A percentile compares a stretch with the other conserved stretches of the same genome.
These are phyloP conservation scores for Drosophila pseudoananassae DNA, from an alignment of 1,140 invertebrate species.

Conservation along the genomic window DNA sequence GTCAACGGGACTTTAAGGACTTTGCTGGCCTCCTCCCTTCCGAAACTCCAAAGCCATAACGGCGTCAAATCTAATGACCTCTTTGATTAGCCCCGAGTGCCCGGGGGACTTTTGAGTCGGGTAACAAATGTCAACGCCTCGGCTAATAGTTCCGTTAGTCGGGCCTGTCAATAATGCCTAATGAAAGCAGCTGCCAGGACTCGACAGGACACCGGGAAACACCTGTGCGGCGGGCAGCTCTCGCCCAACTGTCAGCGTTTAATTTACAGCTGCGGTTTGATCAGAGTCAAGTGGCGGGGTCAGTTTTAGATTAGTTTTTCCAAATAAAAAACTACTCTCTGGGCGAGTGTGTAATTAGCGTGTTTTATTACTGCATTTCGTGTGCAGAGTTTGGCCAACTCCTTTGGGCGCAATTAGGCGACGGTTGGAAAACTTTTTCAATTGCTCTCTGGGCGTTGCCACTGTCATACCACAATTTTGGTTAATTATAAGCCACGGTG, in stretches of 20 bases:
- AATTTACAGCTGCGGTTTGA: constrained; percentile 73
- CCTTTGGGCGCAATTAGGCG: constrained; percentile 72
- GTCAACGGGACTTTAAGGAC: constrained; percentile 51
- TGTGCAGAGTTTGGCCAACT: constrained; percentile 41
- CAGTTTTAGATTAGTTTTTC: constrained; percentile 79
- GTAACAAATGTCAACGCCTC: constrained; percentile 73
- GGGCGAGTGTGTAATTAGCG: constrained; percentile 60
- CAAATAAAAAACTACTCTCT: constrained; percentile 44
- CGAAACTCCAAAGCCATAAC: constrained; percentile 26
- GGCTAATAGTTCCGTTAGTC: constrained; percentile 72
- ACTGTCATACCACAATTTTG: constrained; percentile 16
- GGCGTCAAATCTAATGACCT: constrained; percentile 71
- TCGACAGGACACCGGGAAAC: constrained; percentile 11
- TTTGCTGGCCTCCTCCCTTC: background rate
- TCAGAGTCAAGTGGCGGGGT: constrained; percentile 64
- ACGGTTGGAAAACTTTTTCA: constrained; percentile 66
- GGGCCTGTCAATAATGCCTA: constrained; percentile 73
- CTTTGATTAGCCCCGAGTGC: constrained; percentile 57
- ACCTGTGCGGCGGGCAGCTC: constrained; percentile 47
- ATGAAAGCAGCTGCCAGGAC: constrained; percentile 73
- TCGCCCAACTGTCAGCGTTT: constrained; percentile 73
- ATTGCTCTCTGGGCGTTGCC: constrained; percentile 59
- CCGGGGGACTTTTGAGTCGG: constrained; percentile 58
- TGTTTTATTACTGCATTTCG: constrained; percentile 68
- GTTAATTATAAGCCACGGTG: constrained; percentile 4